phyloP scores from a whole-genome alignment of 1,140 invertebrate species.

The Globodera ellingtonae region DNA sequence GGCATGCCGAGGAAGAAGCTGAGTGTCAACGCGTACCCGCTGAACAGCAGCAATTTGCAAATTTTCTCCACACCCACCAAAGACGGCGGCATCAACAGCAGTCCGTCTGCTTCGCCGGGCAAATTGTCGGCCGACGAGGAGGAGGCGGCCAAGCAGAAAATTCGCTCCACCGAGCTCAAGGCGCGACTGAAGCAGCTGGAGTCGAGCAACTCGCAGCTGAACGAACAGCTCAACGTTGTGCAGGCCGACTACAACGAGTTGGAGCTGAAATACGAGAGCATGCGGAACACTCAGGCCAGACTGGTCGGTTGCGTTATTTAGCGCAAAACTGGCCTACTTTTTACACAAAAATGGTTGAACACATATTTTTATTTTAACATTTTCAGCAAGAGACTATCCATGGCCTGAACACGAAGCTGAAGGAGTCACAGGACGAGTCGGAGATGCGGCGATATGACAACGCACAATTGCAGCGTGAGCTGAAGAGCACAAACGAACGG shows the following conservation, averaged over 20 bases:
- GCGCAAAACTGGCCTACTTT: neutral
- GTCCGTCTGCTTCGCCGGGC: conserved; percentile 1
- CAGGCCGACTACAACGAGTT: conserved; percentile 22
- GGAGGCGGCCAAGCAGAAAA: conserved; percentile 10
- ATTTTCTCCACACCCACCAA: conserved; percentile 2
- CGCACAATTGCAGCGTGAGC: conserved; percentile 17
- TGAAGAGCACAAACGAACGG: conserved; percentile 20
- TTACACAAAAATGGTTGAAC: too few species aligned
- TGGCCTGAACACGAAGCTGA: neutral
- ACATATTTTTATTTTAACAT: neutral
- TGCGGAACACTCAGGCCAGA: neutral
- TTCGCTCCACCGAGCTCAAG: conserved; percentile 10
- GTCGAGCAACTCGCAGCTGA: neutral
- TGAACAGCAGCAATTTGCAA: neutral
- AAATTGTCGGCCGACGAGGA: conserved; percentile 3
- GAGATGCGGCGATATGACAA: conserved; percentile 13
- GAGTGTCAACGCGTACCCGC: neutral
- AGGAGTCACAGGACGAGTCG: conserved; percentile 10
- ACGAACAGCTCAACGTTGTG: conserved; percentile 17
- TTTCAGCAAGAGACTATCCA: conserved; percentile 14
- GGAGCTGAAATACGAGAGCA: conserved; percentile 12
- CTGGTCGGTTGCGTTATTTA: conserved; percentile 6
- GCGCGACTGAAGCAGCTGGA: conserved; percentile 15
- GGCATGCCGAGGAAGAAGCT: neutral
- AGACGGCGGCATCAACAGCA: too few species aligned